A percentile compares a stretch with the other conserved stretches of the same genome.
phyloP scores from a whole-genome alignment of 2,888 invertebrate genomes.

The Meiosimyza platycephala region DNA sequence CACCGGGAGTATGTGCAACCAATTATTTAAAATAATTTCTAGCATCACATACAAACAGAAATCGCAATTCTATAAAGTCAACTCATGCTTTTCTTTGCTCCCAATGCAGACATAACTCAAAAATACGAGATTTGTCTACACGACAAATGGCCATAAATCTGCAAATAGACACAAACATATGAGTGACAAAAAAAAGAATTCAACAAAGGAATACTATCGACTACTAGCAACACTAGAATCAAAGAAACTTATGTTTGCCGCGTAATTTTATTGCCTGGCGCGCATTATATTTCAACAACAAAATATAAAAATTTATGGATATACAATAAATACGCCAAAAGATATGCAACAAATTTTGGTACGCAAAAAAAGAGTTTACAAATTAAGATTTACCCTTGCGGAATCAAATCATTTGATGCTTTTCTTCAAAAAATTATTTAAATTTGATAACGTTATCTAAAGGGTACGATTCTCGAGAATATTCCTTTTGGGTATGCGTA shows the following conservation, averaged over 20 bases:
- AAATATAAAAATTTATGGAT: conserved; percentile 11
- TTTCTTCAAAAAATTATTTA: too few species aligned
- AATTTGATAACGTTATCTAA: too few species aligned
- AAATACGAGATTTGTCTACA: conserved; percentile 1
- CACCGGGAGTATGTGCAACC: too few species aligned
- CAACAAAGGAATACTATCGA: neutral
- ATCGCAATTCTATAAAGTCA: too few species aligned
- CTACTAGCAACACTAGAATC: conserved; percentile 2
- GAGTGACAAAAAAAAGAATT: too few species aligned
- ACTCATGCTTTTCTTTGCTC: neutral
- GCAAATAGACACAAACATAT: neutral
- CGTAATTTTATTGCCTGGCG: neutral
- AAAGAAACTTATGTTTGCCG: conserved; percentile 3
- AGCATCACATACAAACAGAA: too few species aligned
- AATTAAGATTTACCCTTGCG: neutral
- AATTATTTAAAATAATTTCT: too few species aligned
- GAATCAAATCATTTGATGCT: neutral
- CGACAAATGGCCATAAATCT: conserved; percentile 26
- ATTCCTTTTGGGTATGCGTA: neutral
- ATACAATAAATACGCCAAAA: neutral
- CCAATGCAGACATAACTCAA: conserved; percentile 17
- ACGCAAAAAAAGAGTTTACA: too few species aligned
- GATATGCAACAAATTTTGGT: conserved; percentile 27
- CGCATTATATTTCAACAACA: conserved; percentile 1
- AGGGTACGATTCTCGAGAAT: too few species aligned